A percentile compares a stretch with the other conserved stretches of the same genome.
Conservation (phyloP, 2,113 vertebrate genomes). For the Anarhynchus alexandrinus region DNA sequence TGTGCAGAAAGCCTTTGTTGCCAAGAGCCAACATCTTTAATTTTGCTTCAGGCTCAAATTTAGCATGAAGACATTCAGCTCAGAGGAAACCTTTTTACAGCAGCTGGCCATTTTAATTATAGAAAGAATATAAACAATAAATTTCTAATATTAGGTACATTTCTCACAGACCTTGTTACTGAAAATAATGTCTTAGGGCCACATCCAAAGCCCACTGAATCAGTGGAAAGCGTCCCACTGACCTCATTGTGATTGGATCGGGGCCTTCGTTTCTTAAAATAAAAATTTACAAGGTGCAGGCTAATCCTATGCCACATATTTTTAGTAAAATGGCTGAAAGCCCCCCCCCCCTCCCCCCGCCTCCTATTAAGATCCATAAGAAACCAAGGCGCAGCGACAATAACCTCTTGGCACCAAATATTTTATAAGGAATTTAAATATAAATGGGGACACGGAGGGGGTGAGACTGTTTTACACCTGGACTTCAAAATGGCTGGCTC, state of each 20-base stretch:
- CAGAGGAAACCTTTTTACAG: slow-evolving; percentile 35
- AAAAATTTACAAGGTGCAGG: slow-evolving; percentile 57
- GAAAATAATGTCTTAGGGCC: slow-evolving; percentile 62
- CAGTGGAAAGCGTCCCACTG: slow-evolving; percentile 60
- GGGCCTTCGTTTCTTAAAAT: slow-evolving; percentile 49
- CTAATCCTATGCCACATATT: slow-evolving; percentile 46
- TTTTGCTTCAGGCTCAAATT: slow-evolving; percentile 30
- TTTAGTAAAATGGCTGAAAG: slow-evolving; percentile 31
- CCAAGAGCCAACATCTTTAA: background rate
- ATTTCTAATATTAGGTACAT: slow-evolving; percentile 60
- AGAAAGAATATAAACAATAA: slow-evolving; percentile 56
- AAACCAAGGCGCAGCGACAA: slow-evolving; percentile 3
- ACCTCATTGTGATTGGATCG: slow-evolving; percentile 64
- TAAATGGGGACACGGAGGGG: fast-evolving
- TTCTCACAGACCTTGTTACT: slow-evolving; percentile 57
- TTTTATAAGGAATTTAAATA: background rate
- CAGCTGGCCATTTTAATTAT: slow-evolving; percentile 47
- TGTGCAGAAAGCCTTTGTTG: background rate
- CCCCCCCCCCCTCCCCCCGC: fast-evolving
- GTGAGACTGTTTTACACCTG: background rate
- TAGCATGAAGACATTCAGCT: background rate
- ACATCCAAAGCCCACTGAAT: slow-evolving; percentile 55
- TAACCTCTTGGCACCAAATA: background rate
- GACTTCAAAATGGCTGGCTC: background rate
- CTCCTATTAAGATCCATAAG: background rate